These are phyloP conservation scores for Drosophila sp. DNA, from an alignment of 1,140 invertebrate genomes.

Conservation along the genomic window DNA sequence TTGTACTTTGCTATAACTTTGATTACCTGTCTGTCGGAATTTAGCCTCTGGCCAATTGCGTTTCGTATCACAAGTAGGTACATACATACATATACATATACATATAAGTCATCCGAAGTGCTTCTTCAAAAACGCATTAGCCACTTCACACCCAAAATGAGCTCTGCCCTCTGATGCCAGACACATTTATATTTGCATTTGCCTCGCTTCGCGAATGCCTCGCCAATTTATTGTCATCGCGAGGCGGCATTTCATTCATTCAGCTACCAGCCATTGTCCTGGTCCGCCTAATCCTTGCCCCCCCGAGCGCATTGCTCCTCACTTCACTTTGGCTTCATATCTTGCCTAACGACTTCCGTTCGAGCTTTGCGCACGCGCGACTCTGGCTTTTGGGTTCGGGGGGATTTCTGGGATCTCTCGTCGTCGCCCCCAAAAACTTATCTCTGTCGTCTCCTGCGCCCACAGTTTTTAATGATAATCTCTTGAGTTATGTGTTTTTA, in stretches of 20 bases:
- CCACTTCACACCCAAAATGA: conserved; percentile 54
- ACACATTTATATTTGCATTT: conserved; percentile 32
- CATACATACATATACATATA: background rate
- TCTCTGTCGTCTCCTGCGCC: conserved; percentile 41
- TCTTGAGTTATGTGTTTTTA: conserved; percentile 83
- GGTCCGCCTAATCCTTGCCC: conserved; percentile 71
- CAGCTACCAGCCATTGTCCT: conserved; percentile 69
- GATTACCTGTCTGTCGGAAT: conserved; percentile 9
- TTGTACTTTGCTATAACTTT: conserved; percentile 11
- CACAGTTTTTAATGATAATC: conserved; percentile 82
- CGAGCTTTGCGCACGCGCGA: conserved; percentile 74
- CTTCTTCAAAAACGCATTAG: conserved; percentile 67
- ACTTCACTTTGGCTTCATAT: conserved; percentile 45
- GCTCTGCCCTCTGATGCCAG: conserved; percentile 28
- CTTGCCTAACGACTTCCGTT: conserved; percentile 76
- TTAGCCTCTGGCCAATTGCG: conserved; percentile 11
- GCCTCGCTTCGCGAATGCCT: conserved; percentile 64
- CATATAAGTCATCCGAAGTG: background rate
- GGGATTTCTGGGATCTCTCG: conserved; percentile 22
- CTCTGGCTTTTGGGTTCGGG: conserved; percentile 32
- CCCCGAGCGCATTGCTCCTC: conserved; percentile 33
- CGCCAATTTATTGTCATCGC: conserved; percentile 79
- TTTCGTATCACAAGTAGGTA: conserved; percentile 10
- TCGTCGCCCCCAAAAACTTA: background rate
- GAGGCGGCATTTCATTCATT: conserved; percentile 62